These are phyloP conservation scores for Drosophila mettleri DNA, from an alignment of 2,888 invertebrate genomes.

Conservation along the genomic window DNA sequence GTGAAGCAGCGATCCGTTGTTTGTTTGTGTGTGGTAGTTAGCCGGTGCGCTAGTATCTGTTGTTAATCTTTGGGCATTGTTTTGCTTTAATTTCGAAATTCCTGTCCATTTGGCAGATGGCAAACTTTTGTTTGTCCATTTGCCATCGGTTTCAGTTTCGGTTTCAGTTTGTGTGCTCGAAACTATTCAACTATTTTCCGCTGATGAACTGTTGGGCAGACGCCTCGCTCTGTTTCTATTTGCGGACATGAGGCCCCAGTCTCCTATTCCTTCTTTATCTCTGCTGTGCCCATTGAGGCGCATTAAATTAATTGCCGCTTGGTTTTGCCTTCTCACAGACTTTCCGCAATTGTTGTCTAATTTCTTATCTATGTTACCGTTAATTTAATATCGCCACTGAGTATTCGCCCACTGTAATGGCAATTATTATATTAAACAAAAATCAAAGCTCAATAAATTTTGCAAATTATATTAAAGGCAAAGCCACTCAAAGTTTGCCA, in stretches of 20 bases:
- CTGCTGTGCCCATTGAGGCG: conserved; percentile 44
- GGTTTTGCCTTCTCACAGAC: conserved; percentile 36
- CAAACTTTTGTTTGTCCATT: conserved; percentile 63
- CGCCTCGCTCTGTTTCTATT: conserved; percentile 24
- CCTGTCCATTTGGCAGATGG: conserved; percentile 65
- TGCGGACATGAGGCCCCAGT: conserved; percentile 6
- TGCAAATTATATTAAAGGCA: background rate
- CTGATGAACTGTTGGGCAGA: conserved; percentile 57
- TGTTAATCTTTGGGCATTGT: conserved; percentile 78
- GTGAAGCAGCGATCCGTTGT: conserved; percentile 51
- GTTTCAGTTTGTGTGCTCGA: conserved; percentile 17
- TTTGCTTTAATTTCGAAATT: conserved; percentile 76
- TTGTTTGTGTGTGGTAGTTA: conserved; percentile 32
- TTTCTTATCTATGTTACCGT: conserved; percentile 36
- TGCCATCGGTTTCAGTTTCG: conserved; percentile 37
- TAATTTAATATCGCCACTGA: conserved; percentile 18
- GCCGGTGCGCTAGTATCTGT: conserved; percentile 47
- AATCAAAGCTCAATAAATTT: background rate
- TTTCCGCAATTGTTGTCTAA: conserved; percentile 50
- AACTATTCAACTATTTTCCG: conserved; percentile 39
- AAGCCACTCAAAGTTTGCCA: background rate
- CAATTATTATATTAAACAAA: background rate
- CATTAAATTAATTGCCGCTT: conserved; percentile 69
- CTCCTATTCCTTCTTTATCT: background rate
- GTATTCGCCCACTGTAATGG: background rate